Evolutionary conservation across 2,113 vertebrate genomes (phyloP).

Genomic region (Oreotrochilus melanogaster): DNA sequence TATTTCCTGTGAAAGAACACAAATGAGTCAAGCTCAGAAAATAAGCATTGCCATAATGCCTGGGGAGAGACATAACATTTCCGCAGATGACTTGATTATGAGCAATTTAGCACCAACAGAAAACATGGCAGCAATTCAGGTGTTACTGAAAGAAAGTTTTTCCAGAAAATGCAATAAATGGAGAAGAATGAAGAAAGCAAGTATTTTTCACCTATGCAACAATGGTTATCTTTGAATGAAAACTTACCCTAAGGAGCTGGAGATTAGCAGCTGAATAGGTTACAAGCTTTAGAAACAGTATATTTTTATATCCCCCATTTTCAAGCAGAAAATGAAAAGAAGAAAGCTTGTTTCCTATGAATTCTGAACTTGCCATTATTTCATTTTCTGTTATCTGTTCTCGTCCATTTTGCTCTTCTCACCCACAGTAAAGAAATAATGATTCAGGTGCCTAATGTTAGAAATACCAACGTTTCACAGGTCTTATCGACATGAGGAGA

Average conservation of each 20-base stretch:
- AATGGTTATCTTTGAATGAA: constrained; percentile 55
- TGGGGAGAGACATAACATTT: constrained; percentile 79
- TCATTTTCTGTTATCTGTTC: constrained; percentile 7
- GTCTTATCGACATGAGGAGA: not conserved
- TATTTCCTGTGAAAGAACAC: constrained; percentile 55
- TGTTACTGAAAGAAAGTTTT: constrained; percentile 49
- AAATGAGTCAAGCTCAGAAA: constrained; percentile 77
- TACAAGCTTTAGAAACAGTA: constrained; percentile 53
- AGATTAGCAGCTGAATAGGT: constrained; percentile 58
- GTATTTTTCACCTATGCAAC: constrained; percentile 43
- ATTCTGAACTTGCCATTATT: not conserved
- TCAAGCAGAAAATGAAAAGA: constrained; percentile 37
- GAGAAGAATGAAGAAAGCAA: not conserved
- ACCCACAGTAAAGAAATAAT: not conserved
- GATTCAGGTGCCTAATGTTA: not conserved
- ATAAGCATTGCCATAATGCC: constrained; percentile 66
- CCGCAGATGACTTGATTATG: constrained; percentile 81
- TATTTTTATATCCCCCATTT: constrained; percentile 18
- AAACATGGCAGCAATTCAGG: constrained; percentile 72
- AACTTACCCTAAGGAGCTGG: constrained; percentile 36
- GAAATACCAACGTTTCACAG: not conserved
- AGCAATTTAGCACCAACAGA: constrained; percentile 81
- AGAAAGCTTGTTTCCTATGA: not conserved
- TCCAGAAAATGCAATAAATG: constrained; percentile 48
- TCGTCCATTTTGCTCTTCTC: not conserved